phyloP scores from a whole-genome alignment of 2,797 vertebrate species.

The Pseudochirops corinnae region DNA sequence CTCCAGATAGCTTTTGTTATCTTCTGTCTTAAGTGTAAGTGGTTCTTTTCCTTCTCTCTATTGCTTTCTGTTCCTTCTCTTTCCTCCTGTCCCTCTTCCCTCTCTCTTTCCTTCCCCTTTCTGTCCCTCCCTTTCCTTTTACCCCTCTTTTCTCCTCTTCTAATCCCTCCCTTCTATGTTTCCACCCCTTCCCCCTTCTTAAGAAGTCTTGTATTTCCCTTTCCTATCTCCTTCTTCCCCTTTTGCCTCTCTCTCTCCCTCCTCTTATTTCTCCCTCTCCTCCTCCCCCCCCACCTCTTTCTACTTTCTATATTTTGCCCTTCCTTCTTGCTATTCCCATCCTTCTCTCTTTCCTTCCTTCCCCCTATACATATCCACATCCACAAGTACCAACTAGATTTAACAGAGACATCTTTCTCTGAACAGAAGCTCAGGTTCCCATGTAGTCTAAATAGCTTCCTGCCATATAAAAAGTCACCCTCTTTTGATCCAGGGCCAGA shows the following conservation, averaged over 20 bases:
- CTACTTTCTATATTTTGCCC: no score
- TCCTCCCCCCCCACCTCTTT: no score
- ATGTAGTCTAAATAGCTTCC: constrained; percentile 40
- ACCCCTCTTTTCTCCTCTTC: no score
- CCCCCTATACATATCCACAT: constrained; percentile 31
- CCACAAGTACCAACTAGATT: not conserved
- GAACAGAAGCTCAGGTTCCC: constrained; percentile 34
- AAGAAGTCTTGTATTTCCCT: no score
- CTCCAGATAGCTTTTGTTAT: constrained; percentile 66
- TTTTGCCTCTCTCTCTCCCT: no score
- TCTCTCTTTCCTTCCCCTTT: not conserved
- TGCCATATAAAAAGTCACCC: constrained; percentile 1
- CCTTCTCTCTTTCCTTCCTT: not conserved
- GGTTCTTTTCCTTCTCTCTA: not conserved
- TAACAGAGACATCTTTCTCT: constrained; percentile 40
- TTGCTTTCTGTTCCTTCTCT: not conserved
- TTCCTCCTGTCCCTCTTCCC: no score
- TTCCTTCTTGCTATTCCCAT: no score
- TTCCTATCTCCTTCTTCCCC: no score
- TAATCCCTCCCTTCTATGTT: no score
- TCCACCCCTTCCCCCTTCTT: no score
- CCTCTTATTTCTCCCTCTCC: no score
- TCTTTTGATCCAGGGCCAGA: constrained; percentile 55
- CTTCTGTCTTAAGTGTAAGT: constrained; percentile 42
- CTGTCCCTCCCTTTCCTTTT: no score